Conservation (phyloP, 2,797 vertebrate genomes). For the Limosa lapponica region DNA sequence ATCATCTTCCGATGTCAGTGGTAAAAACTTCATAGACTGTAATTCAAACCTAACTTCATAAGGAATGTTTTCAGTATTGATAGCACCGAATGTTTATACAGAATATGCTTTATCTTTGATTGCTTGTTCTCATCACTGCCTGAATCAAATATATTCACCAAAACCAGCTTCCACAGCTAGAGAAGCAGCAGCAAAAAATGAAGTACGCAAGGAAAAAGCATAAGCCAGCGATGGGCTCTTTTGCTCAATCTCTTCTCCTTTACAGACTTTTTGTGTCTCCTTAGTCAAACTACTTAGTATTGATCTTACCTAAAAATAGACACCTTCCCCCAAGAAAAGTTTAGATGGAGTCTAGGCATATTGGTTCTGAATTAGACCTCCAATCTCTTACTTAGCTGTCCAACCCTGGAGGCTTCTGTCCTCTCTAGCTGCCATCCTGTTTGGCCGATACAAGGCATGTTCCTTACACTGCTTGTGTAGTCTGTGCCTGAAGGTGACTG, state of each 20-base stretch:
- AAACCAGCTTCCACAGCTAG: background rate
- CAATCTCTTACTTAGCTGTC: background rate
- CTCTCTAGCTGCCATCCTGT: background rate
- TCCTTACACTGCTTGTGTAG: background rate
- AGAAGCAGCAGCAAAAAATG: background rate
- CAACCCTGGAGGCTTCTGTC: background rate
- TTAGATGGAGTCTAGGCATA: background rate
- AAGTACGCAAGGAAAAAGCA: background rate
- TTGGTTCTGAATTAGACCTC: background rate
- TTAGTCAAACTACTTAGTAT: background rate
- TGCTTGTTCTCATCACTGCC: background rate
- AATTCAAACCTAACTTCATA: background rate
- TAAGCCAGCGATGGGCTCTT: accelerated
- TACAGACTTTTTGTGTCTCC: background rate
- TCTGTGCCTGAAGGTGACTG: background rate
- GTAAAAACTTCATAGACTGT: background rate
- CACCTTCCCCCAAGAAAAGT: background rate
- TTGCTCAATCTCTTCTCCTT: background rate
- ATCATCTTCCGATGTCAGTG: background rate
- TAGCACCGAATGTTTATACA: background rate
- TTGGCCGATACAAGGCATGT: background rate
- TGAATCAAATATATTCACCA: background rate
- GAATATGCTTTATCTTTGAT: background rate
- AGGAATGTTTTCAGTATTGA: background rate
- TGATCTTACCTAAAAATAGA: background rate